Conservation (phyloP, 1,140 invertebrate species). For the Drosophila sulfurigaster region DNA sequence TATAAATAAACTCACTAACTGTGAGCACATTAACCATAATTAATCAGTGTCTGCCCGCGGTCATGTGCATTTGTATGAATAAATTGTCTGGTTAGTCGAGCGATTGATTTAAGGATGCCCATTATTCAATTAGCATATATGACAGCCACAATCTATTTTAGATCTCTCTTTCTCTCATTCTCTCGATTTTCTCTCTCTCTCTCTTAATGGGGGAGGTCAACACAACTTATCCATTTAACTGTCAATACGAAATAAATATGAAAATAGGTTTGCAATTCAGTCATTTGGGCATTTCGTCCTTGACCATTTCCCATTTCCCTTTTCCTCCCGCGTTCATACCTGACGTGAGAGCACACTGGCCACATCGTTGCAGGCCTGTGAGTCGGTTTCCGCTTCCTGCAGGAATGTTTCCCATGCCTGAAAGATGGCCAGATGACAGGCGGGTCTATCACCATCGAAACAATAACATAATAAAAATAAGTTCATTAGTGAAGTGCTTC, state of each 20-base stretch:
- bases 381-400: slow-evolving; percentile 97
- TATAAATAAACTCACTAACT: slow-evolving; percentile 1
- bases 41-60: slow-evolving; percentile 48
- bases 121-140: slow-evolving; percentile 51
- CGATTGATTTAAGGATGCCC: slow-evolving; percentile 47
- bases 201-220: slow-evolving; percentile 19
- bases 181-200: neutral
- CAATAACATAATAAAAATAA: slow-evolving; percentile 8
- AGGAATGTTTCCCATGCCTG: slow-evolving; percentile 96
- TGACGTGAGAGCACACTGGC: slow-evolving; percentile 93
- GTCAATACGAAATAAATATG: slow-evolving; percentile 25
- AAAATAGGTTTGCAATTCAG: slow-evolving; percentile 24
- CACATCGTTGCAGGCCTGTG: slow-evolving; percentile 94
- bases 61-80: slow-evolving; percentile 1
- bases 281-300: neutral
- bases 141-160: slow-evolving; percentile 40
- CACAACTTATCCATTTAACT: slow-evolving; percentile 50
- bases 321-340: slow-evolving; percentile 52
- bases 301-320: neutral
- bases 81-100: slow-evolving; percentile 25
- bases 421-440: slow-evolving; percentile 92
- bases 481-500: slow-evolving; percentile 14
- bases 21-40: slow-evolving; percentile 68
- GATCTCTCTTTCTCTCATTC: neutral
- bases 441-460: slow-evolving; percentile 87